Base-by-base conservation (phyloP, 2,797 vertebrate species). In the Phoeniculus purpureus region DNA sequence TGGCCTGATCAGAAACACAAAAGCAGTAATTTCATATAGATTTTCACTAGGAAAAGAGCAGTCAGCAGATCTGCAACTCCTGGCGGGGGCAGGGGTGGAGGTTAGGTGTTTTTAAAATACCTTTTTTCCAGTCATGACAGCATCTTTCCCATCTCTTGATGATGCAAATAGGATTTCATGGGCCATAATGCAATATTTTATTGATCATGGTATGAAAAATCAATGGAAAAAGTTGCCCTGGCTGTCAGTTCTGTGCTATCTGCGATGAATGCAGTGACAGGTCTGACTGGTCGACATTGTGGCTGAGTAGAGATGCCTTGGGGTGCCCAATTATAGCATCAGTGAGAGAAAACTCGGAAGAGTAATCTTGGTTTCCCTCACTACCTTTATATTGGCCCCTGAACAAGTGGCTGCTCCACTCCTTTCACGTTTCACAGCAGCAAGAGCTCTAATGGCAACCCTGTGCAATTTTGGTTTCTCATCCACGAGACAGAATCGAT, bases 201-300 rank as follows among this genome's bases (percentile, higher is more conserved):
- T 92, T 78, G 94, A 95, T 95, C 59, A 19, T 43, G 25, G 93
- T 93, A 93, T 93, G 87, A 92, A 90, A 95, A 93, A 95, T 90
- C 58, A 56, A 85, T 29, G 15, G 15, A 29, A 70, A 61, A 85
- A 91, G 22, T 83, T 82, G 83, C 51, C 76, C 55, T 55, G 45
- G 45, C 65, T 81, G 85, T 94, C 92, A 65, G 16, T 82, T 95
- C 78, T 60, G 48, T 89, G 78, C 61, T 85, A 23, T 72, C 76
- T 71, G 51, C 62, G 62, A 48, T 34, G 45, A 72, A 11, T 51
- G 37, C 37, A 37, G 43, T 65, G 77, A 73, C 67, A 52, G 59
- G 79, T 74, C 93, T 84, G 82, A 94, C 80, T 91, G 65, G 81
- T 94, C 66, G 29, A 91, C 59, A 54, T 62, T 93, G 88, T 90